Conservation (phyloP, 2,113 vertebrate species). For the Mirounga angustirostris region DNA sequence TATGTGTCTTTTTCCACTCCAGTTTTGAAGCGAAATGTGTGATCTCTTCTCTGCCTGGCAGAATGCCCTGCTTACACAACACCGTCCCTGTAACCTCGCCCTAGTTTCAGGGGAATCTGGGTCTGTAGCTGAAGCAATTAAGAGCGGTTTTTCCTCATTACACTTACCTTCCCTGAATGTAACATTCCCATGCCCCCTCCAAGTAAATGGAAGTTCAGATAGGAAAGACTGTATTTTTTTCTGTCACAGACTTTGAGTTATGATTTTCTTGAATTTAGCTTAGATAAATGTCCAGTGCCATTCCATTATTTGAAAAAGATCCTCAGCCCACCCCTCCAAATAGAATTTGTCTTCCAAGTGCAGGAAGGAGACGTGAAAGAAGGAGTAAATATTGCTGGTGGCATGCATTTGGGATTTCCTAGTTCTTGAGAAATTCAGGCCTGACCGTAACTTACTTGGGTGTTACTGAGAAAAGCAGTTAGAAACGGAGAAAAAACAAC, state of each 20-base stretch:
- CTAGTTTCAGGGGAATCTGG: background rate
- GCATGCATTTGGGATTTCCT: background rate
- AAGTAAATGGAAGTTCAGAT: background rate
- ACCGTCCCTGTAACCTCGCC: no score
- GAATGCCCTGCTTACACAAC: background rate
- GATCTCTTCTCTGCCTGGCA: background rate
- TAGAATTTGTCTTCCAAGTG: slow-evolving; percentile 14
- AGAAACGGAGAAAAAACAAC: background rate
- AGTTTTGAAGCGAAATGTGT: background rate
- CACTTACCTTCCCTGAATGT: background rate
- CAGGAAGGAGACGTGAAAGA: slow-evolving; percentile 43
- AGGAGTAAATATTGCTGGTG: slow-evolving; percentile 8
- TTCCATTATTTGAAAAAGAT: slow-evolving; percentile 11
- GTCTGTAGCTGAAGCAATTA: background rate
- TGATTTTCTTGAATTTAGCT: background rate
- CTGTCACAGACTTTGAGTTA: background rate
- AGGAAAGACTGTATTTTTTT: background rate
- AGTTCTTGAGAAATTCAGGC: background rate
- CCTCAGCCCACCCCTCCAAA: background rate
- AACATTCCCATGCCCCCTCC: background rate
- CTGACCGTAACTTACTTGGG: background rate
- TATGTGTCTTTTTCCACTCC: background rate
- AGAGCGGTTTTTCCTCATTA: background rate
- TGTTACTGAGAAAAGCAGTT: slow-evolving; percentile 16
- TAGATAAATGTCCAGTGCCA: background rate